Base-by-base conservation (phyloP, 53 echinoderm and acorn worm genomes). In the Hippasteria phrygiana region DNA sequence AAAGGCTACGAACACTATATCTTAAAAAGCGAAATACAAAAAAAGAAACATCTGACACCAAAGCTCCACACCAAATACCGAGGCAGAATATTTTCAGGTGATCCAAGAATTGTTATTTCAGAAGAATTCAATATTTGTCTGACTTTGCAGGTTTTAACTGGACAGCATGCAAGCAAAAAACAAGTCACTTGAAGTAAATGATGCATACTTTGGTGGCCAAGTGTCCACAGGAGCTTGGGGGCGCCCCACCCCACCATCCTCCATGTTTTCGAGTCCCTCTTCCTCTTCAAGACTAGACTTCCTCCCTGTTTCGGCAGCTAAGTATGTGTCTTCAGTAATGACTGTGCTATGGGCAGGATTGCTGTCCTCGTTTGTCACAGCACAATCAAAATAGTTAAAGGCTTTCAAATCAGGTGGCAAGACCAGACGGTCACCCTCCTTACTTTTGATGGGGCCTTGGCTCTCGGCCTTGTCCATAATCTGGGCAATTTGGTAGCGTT, bases 401-500 rank as follows among this genome's bases (percentile, higher is more conserved):
- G 86, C 87, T 71, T 79, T 65, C 76, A 88, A 89, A 71, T 78
- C 74, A 0, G 85, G 55, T 39, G 73, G 70, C 24, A 64, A 63
- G 51, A 78, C 78, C 28, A 64, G 27, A 32, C 71, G 33, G 46
- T 88, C 45, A 59, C 74, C 71, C 27, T 92, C 93, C 91, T 96
- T 96, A 93, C 93, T 78, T 93, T 90, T 75, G 83, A 96, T 69
- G 4, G 96, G 90, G 12, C 90, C 88, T 88, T 87, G 75, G 50
- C 55, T 72, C 43, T 92, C 88, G 4, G 96, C 96, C 5, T 93
- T 94, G 16, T 94, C 94, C 88, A 96, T 51, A 84, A 94, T 93
- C 91, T 91, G 91, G 31, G 94, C 84, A 22, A 96, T 94, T 77
- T 96, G 96, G 93, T 91, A 96, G 72, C 88, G 91, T 86, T 96